Conservation (phyloP, 2,888 invertebrate species). For the Mamestra brassicae region DNA sequence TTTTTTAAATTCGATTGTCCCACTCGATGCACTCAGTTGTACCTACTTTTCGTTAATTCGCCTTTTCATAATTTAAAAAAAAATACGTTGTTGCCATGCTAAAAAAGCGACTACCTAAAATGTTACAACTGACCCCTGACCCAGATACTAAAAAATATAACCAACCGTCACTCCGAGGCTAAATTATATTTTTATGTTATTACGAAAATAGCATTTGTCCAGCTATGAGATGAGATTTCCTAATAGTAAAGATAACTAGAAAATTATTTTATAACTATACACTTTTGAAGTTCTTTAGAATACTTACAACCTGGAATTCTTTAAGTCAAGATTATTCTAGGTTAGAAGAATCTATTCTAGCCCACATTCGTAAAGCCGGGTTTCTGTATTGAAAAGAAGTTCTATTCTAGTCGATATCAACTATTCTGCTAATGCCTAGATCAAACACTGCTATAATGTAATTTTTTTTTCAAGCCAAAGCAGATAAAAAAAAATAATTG, state of each 20-base stretch:
- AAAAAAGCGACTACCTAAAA: constrained; percentile 10
- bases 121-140: constrained; percentile 27
- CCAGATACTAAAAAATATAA: constrained; percentile 24
- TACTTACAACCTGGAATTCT: background rate
- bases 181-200: background rate
- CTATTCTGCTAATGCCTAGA: no score
- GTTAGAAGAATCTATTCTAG: no score
- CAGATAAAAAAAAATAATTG: no score
- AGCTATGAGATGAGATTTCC: background rate
- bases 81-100: background rate
- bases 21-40: no score
- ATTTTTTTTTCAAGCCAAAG: no score
- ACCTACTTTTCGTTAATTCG: no score
- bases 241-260: background rate
- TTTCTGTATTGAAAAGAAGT: no score
- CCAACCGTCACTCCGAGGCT: background rate
- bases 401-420: no score
- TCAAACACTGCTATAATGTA: no score
- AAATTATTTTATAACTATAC: background rate
- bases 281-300: background rate
- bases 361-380: no score
- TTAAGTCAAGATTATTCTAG: no score
- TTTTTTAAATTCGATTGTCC: no score
- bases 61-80: background rate
- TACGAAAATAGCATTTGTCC: background rate